Percentiles rank a stretch among this genome's conserved stretches.
These are phyloP conservation scores for Drosophila athabasca DNA, from an alignment of 1,140 invertebrate genomes.

Conservation along the genomic window DNA sequence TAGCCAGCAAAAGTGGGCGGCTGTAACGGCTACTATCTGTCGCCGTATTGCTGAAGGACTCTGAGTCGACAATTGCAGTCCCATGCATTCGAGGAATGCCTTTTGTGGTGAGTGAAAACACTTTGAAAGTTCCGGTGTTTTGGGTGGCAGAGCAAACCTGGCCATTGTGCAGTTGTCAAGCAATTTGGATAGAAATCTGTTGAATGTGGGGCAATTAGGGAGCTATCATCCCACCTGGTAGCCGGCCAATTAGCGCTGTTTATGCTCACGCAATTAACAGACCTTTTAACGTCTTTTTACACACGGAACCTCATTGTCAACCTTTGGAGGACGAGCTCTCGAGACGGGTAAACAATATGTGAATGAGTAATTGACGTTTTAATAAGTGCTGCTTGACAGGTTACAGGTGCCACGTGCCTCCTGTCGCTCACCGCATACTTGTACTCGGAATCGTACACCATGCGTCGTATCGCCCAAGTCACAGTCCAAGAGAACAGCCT, in stretches of 20 bases:
- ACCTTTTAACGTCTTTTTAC: conserved; percentile 49
- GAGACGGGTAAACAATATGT: conserved; percentile 51
- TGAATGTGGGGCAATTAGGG: conserved; percentile 37
- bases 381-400: conserved; percentile 63
- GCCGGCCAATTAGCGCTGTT: conserved; percentile 55
- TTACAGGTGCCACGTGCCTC: conserved; percentile 31
- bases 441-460: neutral
- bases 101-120: conserved; percentile 25
- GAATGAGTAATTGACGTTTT: conserved; percentile 72
- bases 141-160: neutral
- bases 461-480: conserved; percentile 1
- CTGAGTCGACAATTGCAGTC: conserved; percentile 15
- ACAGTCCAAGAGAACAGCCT: neutral
- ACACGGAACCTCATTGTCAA: conserved; percentile 25
- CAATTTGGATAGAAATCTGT: conserved; percentile 13
- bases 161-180: conserved; percentile 14
- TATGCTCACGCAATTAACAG: conserved; percentile 54
- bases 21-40: conserved; percentile 39
- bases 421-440: neutral
- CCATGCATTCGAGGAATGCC: conserved; percentile 36
- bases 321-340: conserved; percentile 31
- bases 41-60: conserved; percentile 6
- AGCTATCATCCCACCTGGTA: conserved; percentile 24
- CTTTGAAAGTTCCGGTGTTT: neutral
- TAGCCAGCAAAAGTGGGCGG: conserved; percentile 43